These are phyloP conservation scores for Sebastes minor DNA, from an alignment of 2,797 vertebrate species.

Conservation along the genomic window DNA sequence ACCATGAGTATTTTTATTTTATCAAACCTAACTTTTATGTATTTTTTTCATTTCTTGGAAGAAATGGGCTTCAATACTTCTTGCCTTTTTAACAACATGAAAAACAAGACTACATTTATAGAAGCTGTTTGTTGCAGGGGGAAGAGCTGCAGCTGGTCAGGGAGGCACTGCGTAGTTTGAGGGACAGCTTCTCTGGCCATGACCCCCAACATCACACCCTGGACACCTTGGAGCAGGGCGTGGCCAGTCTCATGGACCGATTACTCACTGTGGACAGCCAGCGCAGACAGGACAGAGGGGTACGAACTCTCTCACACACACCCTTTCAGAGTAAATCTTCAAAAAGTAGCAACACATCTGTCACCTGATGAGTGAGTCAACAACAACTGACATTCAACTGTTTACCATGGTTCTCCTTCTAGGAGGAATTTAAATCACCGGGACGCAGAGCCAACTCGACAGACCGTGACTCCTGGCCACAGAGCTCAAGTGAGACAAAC, in stretches of 20 bases:
- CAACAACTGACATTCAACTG: conserved; percentile 5
- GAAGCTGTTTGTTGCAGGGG: conserved; percentile 71
- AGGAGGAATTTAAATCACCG: conserved; percentile 88
- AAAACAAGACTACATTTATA: neutral
- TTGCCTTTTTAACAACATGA: neutral
- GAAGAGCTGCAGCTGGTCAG: conserved; percentile 94
- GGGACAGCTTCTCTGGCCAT: conserved; percentile 94
- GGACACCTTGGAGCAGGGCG: conserved; percentile 97
- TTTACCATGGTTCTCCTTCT: conserved; percentile 37
- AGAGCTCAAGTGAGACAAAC: conserved; percentile 91
- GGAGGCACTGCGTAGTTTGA: conserved; percentile 94
- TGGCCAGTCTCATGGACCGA: conserved; percentile 94
- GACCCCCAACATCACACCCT: conserved; percentile 98
- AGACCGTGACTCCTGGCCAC: conserved; percentile 94
- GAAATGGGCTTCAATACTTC: neutral
- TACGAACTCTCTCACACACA: conserved; percentile 1
- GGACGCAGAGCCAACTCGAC: conserved; percentile 87
- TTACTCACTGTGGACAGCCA: conserved; percentile 86
- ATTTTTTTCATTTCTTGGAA: neutral
- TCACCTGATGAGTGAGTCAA: conserved; percentile 22
- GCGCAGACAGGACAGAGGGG: conserved; percentile 80
- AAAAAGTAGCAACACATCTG: conserved; percentile 16
- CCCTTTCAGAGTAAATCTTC: neutral
- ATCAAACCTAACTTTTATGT: neutral
- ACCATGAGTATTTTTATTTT: neutral